Conservation (phyloP, 2,888 invertebrate genomes). For the Sthenelais limicola region DNA sequence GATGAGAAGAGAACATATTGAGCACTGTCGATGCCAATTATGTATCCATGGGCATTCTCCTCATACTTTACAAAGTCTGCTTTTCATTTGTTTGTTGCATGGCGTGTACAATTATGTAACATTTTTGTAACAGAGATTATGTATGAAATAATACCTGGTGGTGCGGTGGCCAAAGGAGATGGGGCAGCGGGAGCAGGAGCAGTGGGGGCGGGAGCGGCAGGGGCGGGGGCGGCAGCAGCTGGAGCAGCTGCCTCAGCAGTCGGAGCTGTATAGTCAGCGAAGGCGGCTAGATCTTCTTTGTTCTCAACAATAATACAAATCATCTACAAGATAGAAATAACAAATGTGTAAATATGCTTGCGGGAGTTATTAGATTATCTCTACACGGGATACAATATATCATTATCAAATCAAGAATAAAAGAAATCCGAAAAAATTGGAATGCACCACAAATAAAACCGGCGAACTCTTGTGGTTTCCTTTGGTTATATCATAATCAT, state of each 20-base stretch:
- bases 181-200: conserved; percentile 58
- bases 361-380: too few species aligned
- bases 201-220: conserved; percentile 71
- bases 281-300: conserved; percentile 87
- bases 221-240: conserved; percentile 61
- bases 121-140: too few species aligned
- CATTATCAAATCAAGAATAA: too few species aligned
- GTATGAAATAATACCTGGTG: conserved; percentile 49
- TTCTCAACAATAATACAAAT: conserved; percentile 97
- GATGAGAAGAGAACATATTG: too few species aligned
- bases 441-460: background rate
- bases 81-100: too few species aligned
- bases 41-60: too few species aligned
- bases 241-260: conserved; percentile 67
- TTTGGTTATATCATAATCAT: background rate
- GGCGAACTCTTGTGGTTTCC: background rate
- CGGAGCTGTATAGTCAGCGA: conserved; percentile 84
- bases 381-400: too few species aligned
- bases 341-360: background rate
- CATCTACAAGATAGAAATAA: conserved; percentile 76
- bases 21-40: too few species aligned
- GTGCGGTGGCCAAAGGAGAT: conserved; percentile 53
- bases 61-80: too few species aligned
- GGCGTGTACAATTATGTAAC: too few species aligned
- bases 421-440: background rate